Percentiles rank a stretch among this genome's conserved stretches.
Conservation (phyloP, 1,140 invertebrate species). For the Eupristina koningsbergeri region DNA sequence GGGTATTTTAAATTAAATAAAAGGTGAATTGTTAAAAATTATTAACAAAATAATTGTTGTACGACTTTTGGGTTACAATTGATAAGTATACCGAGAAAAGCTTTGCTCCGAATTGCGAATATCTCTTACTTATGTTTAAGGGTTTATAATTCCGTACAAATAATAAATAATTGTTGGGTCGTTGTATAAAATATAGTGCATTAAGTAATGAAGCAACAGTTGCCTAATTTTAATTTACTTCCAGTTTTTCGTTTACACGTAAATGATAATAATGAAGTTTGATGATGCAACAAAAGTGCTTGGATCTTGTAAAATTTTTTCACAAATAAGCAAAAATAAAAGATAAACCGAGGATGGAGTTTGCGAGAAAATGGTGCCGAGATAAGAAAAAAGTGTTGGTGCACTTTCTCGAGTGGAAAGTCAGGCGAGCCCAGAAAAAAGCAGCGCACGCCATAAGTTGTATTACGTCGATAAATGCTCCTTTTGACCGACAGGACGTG, state of each 20-base stretch:
- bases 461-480: constrained; percentile 48
- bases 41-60: no score
- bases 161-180: no score
- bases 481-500: constrained; percentile 36
- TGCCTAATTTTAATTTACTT: background rate
- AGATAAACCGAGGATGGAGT: background rate
- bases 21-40: no score
- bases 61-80: no score
- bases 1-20: background rate
- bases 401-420: background rate
- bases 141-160: no score
- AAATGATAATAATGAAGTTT: constrained; percentile 17
- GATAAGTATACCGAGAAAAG: no score
- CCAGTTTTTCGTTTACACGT: background rate
- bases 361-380: background rate
- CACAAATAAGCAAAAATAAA: background rate
- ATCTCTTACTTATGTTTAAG: no score
- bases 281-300: background rate
- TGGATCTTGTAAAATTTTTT: background rate
- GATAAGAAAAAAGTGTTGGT: background rate
- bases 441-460: constrained; percentile 46
- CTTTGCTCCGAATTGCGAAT: no score
- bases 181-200: no score
- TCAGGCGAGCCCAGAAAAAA: constrained; percentile 22
- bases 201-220: background rate